Conservation (phyloP, 2,888 invertebrate genomes). For the Lamproptera curius region DNA sequence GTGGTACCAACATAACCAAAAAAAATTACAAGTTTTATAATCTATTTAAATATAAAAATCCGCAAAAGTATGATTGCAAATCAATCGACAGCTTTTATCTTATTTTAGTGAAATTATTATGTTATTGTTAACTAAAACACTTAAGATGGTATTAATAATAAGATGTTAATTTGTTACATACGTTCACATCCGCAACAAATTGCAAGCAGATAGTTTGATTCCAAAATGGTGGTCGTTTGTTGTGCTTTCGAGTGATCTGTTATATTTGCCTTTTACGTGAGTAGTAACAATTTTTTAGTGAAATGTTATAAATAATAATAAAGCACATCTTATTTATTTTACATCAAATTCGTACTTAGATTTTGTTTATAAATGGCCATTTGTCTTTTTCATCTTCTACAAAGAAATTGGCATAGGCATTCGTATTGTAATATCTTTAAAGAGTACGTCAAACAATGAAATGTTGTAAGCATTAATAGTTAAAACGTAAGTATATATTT, state of each 20-base stretch:
- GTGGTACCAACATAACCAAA: constrained; percentile 16
- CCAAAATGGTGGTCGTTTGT: constrained; percentile 79
- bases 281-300: constrained; percentile 2
- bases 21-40: constrained; percentile 8
- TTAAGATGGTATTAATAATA: constrained; percentile 10
- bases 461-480: constrained; percentile 1
- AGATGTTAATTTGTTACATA: constrained; percentile 29
- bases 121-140: constrained; percentile 1
- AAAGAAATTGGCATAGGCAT: constrained; percentile 38
- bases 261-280: constrained; percentile 28
- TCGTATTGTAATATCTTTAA: constrained; percentile 27
- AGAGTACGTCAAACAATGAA: constrained; percentile 23
- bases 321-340: not conserved
- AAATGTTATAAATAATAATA: not conserved
- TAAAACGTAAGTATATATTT: not conserved
- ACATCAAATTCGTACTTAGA: not conserved
- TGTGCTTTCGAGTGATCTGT: constrained; percentile 68
- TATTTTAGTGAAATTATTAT: not conserved
- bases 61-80: not conserved
- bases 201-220: constrained; percentile 54
- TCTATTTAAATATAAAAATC: constrained; percentile 16
- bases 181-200: constrained; percentile 46
- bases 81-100: not conserved
- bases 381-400: constrained; percentile 38
- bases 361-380: constrained; percentile 27